Evolutionary conservation across 1,140 invertebrate genomes (phyloP).

Genomic region (Ridgeia piscesae): DNA sequence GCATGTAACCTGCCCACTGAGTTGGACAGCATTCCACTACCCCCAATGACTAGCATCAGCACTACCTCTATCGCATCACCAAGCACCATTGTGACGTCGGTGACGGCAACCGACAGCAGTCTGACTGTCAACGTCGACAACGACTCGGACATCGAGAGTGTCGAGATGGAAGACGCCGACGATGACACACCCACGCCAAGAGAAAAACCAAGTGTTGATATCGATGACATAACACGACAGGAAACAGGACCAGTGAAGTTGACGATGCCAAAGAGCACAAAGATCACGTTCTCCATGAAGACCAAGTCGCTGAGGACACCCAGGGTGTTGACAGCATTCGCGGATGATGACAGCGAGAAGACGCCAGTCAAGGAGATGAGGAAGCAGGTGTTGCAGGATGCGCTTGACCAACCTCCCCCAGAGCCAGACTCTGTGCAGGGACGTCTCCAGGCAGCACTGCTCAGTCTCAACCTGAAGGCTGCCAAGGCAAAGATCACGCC

Average conservation of each 20-base stretch:
- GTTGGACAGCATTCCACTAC: slow-evolving; percentile 4
- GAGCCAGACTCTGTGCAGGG: not conserved
- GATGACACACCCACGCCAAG: not conserved
- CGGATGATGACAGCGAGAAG: not conserved
- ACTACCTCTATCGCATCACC: not conserved
- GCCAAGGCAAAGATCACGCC: not conserved
- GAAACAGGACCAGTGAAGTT: not conserved
- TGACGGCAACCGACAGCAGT: not conserved
- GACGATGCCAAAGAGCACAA: not conserved
- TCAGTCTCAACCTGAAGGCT: not conserved
- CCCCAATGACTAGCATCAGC: not conserved
- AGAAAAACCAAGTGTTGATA: not conserved
- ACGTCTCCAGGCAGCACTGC: not conserved
- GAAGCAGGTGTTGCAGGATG: not conserved
- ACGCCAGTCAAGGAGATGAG: not conserved
- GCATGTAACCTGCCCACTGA: not conserved
- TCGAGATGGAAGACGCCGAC: slow-evolving; percentile 17
- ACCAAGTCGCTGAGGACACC: not conserved
- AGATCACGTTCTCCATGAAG: not conserved
- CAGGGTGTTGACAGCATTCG: not conserved
- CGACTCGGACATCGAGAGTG: slow-evolving; percentile 24
- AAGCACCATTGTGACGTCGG: not conserved
- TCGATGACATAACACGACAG: not conserved
- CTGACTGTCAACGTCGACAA: slow-evolving; percentile 1
- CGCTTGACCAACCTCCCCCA: not conserved